Base-by-base conservation (phyloP, 92 coral and sea anemone species). In the Epizoanthus fatuus region DNA sequence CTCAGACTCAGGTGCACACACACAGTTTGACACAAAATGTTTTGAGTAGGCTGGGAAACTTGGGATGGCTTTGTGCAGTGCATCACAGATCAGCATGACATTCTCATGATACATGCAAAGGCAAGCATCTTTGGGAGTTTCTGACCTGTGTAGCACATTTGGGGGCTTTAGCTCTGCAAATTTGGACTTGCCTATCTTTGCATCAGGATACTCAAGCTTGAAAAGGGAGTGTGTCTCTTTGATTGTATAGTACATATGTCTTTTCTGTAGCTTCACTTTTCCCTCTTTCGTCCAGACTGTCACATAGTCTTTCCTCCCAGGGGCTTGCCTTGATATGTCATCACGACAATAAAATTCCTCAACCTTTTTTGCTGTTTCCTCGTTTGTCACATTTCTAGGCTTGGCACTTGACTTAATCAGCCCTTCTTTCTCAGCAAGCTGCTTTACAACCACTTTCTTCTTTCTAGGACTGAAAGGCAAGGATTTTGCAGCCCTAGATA, bases 141-240 rank as follows among this genome's bases (percentile, higher is more conserved):
- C 83, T n/a, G 91, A 87, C 84, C 84, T 80, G 85, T 84, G 89
- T 56, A 84, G 84, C 57, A 84, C 89, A 84, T 89, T 83, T 39
- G 81, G 63, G 54, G 89, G 86, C 86, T 84, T 84, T 15, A 88
- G 92, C 72, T 83, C 80, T 73, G 92, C 88, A 81, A 87, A 81
- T 64, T 63, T 87, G 44, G 91, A 87, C 69, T 86, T 86, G 44
- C 87, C 91, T 25, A 72, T 87, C 55, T 87, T 87, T 9, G 25
- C 82, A 81, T 87, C 87, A 19, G 91, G 84, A 74, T 88, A 78
- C 15, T 88, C 91, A 73, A 72, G 84, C 77, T 81, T 55, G 84
- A 88, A 88, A 37, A 83, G 81, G 47, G 92, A 88, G 78, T 79
- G 92, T 59, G 88, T 88, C 80, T 88, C 92, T 68, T 75, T 83